Evolutionary conservation across 2,113 vertebrate genomes (phyloP).

Genomic region (Osmerus mordax): DNA sequence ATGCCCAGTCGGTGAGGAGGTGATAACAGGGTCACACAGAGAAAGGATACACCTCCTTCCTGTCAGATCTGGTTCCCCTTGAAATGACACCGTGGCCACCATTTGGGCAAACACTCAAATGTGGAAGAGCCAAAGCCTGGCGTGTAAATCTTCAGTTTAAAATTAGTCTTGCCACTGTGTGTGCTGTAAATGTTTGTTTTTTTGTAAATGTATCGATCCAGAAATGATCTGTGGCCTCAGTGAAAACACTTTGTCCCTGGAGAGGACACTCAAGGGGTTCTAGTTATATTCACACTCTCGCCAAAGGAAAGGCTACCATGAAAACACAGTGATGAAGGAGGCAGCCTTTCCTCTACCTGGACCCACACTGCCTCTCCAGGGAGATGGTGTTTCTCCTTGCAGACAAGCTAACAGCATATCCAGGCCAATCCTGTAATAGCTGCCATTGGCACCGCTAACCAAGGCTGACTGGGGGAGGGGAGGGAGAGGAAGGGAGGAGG

Average conservation of each 20-base stretch:
- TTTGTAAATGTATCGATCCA: slow-evolving; percentile 2
- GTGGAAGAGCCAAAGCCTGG: too few relatives aligned
- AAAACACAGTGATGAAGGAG: slow-evolving; percentile 12
- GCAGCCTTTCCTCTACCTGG: not conserved
- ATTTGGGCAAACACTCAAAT: not conserved
- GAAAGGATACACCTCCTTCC: slow-evolving; percentile 4
- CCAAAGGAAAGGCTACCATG: not conserved
- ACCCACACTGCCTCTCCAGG: not conserved
- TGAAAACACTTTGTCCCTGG: slow-evolving; percentile 1
- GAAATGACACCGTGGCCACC: not conserved
- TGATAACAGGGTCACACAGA: slow-evolving; percentile 1
- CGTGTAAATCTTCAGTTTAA: too few relatives aligned
- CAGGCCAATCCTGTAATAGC: slow-evolving; percentile 8
- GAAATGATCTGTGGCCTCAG: not conserved
- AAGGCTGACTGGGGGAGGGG: not conserved
- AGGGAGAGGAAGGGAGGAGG: not conserved
- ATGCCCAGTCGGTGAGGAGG: slow-evolving; percentile 6
- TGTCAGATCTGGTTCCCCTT: not conserved
- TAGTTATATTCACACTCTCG: not conserved
- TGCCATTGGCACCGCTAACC: not conserved
- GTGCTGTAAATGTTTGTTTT: not conserved
- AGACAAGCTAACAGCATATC: not conserved
- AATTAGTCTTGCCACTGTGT: too few relatives aligned
- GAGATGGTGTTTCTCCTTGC: not conserved
- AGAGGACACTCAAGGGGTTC: not conserved